A percentile compares a stretch with the other conserved stretches of the same genome.
These are phyloP conservation scores for Hydropotes inermis DNA, from an alignment of 2,113 vertebrate species.

Conservation along the genomic window DNA sequence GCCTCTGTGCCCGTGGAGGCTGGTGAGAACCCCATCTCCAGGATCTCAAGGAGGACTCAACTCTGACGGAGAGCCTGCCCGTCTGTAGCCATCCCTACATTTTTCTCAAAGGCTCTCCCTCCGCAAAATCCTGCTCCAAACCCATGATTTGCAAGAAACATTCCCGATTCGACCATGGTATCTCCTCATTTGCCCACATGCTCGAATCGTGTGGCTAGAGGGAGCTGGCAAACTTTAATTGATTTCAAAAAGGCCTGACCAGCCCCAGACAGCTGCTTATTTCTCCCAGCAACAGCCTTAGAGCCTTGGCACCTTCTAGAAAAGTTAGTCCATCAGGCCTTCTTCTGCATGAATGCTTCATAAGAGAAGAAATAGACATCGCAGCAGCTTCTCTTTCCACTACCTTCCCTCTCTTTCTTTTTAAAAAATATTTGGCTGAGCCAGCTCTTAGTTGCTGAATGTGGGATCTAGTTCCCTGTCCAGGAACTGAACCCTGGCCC, in stretches of 20 bases:
- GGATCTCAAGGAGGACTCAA: rapidly evolving
- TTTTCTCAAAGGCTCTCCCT: not conserved
- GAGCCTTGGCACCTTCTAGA: not conserved
- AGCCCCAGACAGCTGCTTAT: not conserved
- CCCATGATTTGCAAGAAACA: not conserved
- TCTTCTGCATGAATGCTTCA: not conserved
- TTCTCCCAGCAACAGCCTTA: not conserved
- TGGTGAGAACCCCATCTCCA: not conserved
- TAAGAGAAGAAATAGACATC: not conserved
- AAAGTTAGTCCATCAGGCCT: not conserved
- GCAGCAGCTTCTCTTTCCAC: not conserved
- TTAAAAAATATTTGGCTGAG: not conserved
- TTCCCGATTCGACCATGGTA: not conserved
- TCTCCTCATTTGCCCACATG: not conserved
- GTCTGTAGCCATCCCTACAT: not conserved
- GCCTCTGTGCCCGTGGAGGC: not conserved
- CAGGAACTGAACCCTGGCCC: not conserved
- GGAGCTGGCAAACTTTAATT: not conserved
- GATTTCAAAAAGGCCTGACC: slow-evolving; percentile 21
- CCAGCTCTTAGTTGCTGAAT: not conserved
- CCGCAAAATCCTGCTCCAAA: slow-evolving; percentile 6
- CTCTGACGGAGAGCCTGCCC: not conserved
- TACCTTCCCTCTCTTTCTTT: not conserved
- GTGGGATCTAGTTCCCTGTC: not conserved
- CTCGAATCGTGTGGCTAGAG: not conserved